phyloP scores from a whole-genome alignment of 2,888 invertebrate genomes.

The Sycophila texana region DNA sequence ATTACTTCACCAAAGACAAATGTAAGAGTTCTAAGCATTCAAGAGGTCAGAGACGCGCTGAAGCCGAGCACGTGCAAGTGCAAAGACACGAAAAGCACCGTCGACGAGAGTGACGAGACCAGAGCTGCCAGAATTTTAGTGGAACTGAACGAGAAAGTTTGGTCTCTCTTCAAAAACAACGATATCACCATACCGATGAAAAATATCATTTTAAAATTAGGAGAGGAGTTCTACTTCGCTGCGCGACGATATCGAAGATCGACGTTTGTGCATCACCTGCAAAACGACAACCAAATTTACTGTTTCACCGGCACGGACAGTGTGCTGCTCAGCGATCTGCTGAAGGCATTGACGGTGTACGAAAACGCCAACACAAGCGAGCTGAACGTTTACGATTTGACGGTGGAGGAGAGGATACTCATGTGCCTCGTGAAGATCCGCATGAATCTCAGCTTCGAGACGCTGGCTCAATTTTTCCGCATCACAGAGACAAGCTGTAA shows the following conservation, averaged over 20 bases:
- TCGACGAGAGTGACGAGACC: not conserved
- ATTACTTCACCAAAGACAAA: too few species aligned
- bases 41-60: too few species aligned
- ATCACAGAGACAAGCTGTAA: not conserved
- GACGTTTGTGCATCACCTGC: not conserved
- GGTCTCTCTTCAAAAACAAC: not conserved
- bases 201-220: conserved; percentile 26
- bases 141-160: conserved; percentile 25
- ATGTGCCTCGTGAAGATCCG: conserved; percentile 29
- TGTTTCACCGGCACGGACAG: conserved; percentile 21
- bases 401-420: conserved; percentile 15
- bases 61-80: too few species aligned
- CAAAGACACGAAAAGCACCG: not conserved
- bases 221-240: conserved; percentile 33
- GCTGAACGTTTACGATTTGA: not conserved
- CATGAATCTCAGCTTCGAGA: conserved; percentile 2
- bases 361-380: not conserved
- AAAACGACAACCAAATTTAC: conserved; percentile 18
- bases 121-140: conserved; percentile 33
- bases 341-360: not conserved
- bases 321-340: not conserved
- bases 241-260: conserved; percentile 22
- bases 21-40: too few species aligned
- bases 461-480: conserved; percentile 16
- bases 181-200: conserved; percentile 6